Evolutionary conservation across 1,140 invertebrate species (phyloP).

Genomic region (Pomacea maculata): DNA sequence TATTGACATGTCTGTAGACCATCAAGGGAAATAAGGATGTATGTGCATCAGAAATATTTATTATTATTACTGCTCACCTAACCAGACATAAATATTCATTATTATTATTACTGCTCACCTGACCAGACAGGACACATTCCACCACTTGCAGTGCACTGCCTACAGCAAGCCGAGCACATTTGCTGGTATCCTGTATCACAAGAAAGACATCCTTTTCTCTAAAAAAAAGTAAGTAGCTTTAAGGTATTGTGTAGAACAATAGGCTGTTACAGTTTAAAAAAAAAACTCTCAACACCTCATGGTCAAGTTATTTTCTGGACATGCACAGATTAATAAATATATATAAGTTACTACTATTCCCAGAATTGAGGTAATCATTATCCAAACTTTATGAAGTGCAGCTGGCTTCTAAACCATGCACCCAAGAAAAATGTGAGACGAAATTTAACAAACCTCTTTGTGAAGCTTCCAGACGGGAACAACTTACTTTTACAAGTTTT

Average conservation of each 20-base stretch:
- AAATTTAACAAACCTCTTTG: too few relatives aligned
- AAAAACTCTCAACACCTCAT: too few relatives aligned
- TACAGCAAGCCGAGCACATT: slow-evolving; percentile 78
- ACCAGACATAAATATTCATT: slow-evolving; percentile 63
- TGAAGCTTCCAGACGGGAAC: too few relatives aligned
- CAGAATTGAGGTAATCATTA: background rate
- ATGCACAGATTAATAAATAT: background rate
- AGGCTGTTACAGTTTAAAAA: too few relatives aligned
- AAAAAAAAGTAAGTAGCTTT: too few relatives aligned
- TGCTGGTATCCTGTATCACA: slow-evolving; percentile 77
- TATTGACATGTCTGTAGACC: too few relatives aligned
- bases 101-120: slow-evolving; percentile 61
- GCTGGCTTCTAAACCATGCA: background rate
- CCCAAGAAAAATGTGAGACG: too few relatives aligned
- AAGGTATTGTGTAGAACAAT: too few relatives aligned
- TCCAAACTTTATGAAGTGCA: background rate
- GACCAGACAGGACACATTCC: slow-evolving; percentile 74
- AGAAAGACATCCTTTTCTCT: background rate
- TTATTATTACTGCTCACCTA: slow-evolving; percentile 63
- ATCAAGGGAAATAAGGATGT: too few relatives aligned
- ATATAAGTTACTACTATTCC: background rate
- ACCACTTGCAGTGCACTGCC: slow-evolving; percentile 85
- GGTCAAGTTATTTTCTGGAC: too few relatives aligned
- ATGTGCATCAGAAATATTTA: too few relatives aligned
- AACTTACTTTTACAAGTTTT: too few relatives aligned